Conservation (phyloP, 2,888 invertebrate genomes). For the Elysia crispata region DNA sequence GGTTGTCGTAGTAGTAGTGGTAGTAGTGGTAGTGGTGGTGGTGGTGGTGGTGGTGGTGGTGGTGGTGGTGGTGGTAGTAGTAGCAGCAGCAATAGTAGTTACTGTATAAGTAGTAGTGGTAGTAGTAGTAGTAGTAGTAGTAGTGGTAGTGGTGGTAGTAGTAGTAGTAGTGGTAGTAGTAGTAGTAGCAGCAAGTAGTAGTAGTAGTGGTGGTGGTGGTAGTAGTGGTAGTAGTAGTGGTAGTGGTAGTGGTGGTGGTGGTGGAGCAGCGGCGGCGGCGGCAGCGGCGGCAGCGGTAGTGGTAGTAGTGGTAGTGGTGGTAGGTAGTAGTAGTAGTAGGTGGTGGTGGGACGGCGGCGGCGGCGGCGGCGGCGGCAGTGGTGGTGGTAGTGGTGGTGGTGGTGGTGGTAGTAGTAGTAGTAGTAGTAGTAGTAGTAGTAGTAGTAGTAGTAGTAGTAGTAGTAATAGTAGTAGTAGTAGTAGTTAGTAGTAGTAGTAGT, state of each 20-base stretch:
- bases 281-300: not conserved
- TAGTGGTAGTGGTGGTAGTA: not conserved
- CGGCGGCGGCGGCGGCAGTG: not conserved
- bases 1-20: no score
- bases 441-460: constrained; percentile 9
- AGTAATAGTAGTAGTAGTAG: no score
- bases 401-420: not conserved
- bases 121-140: no score
- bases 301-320: no score
- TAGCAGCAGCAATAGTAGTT: no score
- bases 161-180: constrained; percentile 4
- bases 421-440: constrained; percentile 9
- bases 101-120: no score
- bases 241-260: not conserved
- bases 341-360: no score
- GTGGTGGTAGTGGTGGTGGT: not conserved
- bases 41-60: no score
- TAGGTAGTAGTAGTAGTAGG: no score
- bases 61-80: not conserved
- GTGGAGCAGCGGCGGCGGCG: not conserved
- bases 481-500: constrained; percentile 9
- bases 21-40: no score
- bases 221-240: constrained; percentile 1
- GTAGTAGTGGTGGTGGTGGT: not conserved
- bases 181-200: not conserved